Base-by-base conservation (phyloP, 35 echinoderm and acorn worm genomes). In the Chiridota heheva region DNA sequence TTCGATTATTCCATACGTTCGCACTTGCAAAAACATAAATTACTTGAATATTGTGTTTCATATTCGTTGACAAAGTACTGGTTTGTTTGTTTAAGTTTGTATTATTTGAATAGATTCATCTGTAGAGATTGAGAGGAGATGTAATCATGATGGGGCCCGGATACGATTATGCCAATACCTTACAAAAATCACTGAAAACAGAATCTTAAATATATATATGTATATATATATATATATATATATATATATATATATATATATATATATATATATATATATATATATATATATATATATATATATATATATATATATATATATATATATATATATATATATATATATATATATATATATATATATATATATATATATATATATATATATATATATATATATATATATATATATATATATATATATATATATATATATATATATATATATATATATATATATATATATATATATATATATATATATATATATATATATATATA, bases 181-280 rank as follows among this genome's bases (percentile, higher is more conserved):
- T n/a, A n/a, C n/a, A n/a, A n/a, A n/a, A n/a, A n/a, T n/a, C n/a
- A n/a, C n/a, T n/a, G n/a, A n/a, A n/a, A n/a, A n/a, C n/a, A n/a
- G n/a, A n/a, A n/a, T n/a, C n/a, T n/a, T n/a, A n/a, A n/a, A n/a
- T n/a, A n/a, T n/a, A n/a, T n/a, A n/a, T n/a, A n/a, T n/a, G n/a
- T n/a, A n/a, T 55, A 25, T 55, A 63, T 12, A 27, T 27, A 27
- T 63, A 63, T 63, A 63, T 63, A 63, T 63, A 63, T 63, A 63
- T 63, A 63, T 63, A 28, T 63, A 63, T 63, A 28, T 63, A 63
- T 63, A 63, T 63, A 63, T 63, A 63, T 63, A 63, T 63, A 28
- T 63, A 63, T 63, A 63, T 63, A 63, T 63, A 63, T 63, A 63
- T 63, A 63, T 63, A 28, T 28, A 63, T 63, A 63, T 63, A 63